Evolutionary conservation across 1,140 invertebrate genomes (phyloP).

Genomic region (Drosophila kepulauana): DNA sequence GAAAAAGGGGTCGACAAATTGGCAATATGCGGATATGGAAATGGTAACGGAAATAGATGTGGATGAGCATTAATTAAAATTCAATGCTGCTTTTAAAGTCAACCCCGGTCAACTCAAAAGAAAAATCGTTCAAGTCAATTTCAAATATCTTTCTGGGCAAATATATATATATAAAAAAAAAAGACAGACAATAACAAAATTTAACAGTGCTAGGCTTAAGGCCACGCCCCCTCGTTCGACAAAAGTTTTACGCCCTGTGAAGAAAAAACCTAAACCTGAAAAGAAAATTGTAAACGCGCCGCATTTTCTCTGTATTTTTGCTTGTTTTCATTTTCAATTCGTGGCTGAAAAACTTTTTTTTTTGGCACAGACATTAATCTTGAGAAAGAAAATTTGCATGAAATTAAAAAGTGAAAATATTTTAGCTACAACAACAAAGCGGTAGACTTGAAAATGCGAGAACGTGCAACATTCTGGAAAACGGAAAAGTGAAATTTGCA

Average conservation of each 20-base stretch:
- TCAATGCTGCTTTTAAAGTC: conserved; percentile 46
- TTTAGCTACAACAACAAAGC: conserved; percentile 50
- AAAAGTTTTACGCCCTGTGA: conserved; percentile 24
- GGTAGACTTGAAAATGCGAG: background rate
- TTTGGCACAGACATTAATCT: conserved; percentile 74
- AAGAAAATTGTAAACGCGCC: conserved; percentile 7
- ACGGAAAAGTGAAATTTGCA: conserved; percentile 79
- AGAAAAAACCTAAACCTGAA: conserved; percentile 18
- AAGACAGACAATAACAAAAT: conserved; percentile 26
- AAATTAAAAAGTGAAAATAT: conserved; percentile 79
- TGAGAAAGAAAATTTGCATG: conserved; percentile 80
- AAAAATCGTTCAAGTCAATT: conserved; percentile 39
- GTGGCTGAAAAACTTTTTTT: conserved; percentile 52
- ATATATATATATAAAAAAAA: background rate
- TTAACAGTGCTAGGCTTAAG: conserved; percentile 4
- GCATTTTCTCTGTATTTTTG: conserved; percentile 13
- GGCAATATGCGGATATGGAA: conserved; percentile 34
- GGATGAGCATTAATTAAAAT: conserved; percentile 66
- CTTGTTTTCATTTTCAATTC: conserved; percentile 35
- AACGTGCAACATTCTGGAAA: conserved; percentile 23
- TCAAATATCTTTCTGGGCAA: conserved; percentile 39
- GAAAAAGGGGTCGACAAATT: conserved; percentile 32
- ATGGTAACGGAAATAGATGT: conserved; percentile 1
- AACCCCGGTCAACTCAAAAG: background rate
- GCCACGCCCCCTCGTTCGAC: conserved; percentile 33